A percentile compares a stretch with the other conserved stretches of the same genome.
Evolutionary conservation across 2,888 invertebrate species (phyloP).

Genomic region (Drepanosiphum platanoidis): DNA sequence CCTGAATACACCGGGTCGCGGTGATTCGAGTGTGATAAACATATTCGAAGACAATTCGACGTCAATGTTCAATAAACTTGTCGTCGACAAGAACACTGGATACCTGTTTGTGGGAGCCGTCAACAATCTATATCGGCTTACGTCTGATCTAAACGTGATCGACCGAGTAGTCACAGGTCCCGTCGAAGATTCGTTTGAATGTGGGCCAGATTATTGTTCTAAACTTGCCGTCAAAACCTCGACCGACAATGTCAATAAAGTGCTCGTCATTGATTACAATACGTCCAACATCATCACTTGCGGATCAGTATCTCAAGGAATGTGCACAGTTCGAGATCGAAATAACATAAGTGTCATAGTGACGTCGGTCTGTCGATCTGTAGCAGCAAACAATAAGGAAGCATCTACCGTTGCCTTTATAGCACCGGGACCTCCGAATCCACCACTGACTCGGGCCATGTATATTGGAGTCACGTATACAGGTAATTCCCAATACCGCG

Average conservation of each 20-base stretch:
- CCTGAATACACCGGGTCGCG: conserved; percentile 32
- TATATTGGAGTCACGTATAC: conserved; percentile 96
- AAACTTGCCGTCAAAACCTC: conserved; percentile 76
- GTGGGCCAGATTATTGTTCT: conserved; percentile 87
- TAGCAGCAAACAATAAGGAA: conserved; percentile 94
- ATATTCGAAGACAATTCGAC: conserved; percentile 60
- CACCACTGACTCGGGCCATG: conserved; percentile 90
- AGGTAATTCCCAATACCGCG: conserved; percentile 89
- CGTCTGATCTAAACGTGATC: conserved; percentile 83
- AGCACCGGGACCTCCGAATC: conserved; percentile 92
- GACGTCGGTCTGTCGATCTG: conserved; percentile 84
- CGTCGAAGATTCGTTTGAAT: conserved; percentile 87
- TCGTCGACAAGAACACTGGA: conserved; percentile 91
- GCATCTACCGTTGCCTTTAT: conserved; percentile 97
- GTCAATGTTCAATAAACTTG: conserved; percentile 81
- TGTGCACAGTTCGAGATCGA: conserved; percentile 87
- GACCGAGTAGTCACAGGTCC: conserved; percentile 87
- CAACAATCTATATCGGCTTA: conserved; percentile 90
- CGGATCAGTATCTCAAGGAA: conserved; percentile 90
- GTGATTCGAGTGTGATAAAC: conserved; percentile 59
- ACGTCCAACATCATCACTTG: conserved; percentile 90
- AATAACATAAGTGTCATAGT: conserved; percentile 87
- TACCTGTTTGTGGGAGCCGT: conserved; percentile 90
- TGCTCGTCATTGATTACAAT: conserved; percentile 91
- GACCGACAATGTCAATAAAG: conserved; percentile 93